Conservation (phyloP, 92 coral and sea anemone genomes). For the Porites divaricata region DNA sequence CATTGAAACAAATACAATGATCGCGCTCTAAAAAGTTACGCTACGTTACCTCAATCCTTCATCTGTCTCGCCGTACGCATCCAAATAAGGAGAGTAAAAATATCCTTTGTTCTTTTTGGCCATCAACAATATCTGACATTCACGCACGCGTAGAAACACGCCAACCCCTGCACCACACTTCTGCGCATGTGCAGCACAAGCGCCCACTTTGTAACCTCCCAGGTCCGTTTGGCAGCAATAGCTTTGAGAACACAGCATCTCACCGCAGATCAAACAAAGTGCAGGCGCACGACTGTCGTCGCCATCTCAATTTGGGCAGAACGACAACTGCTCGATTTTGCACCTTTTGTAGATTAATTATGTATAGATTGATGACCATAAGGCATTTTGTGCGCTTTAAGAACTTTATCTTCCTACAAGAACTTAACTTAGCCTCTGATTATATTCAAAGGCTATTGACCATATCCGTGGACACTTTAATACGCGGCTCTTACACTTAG, state of each 20-base stretch:
- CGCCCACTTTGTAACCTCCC: slow-evolving; percentile 81
- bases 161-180: slow-evolving; percentile 98
- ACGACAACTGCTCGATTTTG: not conserved
- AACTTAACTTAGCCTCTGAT: no score
- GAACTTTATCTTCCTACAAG: no score
- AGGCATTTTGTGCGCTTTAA: no score
- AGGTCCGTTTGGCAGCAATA: slow-evolving; percentile 90
- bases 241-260: slow-evolving; percentile 94
- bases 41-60: slow-evolving; percentile 79
- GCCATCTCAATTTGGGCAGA: slow-evolving; percentile 92
- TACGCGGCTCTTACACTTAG: no score
- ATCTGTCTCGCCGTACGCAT: slow-evolving; percentile 94
- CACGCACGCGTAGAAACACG: slow-evolving; percentile 94
- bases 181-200: slow-evolving; percentile 98
- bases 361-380: no score
- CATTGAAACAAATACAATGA: no score
- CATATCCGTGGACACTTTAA: no score
- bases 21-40: no score
- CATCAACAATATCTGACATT: slow-evolving; percentile 88
- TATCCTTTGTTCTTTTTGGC: slow-evolving; percentile 90
- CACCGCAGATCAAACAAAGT: slow-evolving; percentile 92
- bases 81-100: slow-evolving; percentile 92
- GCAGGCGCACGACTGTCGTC: slow-evolving; percentile 98
- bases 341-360: not conserved
- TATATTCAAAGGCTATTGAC: no score